phyloP scores from a whole-genome alignment of 2,888 invertebrate species.

The Apoda limacodes region DNA sequence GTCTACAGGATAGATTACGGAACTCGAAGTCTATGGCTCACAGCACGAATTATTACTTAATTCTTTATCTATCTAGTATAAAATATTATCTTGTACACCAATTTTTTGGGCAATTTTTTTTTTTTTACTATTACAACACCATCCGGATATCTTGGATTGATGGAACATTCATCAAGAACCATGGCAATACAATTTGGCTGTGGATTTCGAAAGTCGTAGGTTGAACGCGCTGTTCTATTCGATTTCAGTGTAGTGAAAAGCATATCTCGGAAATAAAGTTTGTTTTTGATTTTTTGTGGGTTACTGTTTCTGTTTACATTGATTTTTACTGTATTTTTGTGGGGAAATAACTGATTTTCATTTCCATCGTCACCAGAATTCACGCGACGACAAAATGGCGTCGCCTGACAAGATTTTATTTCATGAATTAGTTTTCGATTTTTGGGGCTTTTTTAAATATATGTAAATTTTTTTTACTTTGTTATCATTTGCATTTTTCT shows the following conservation, averaged over 20 bases:
- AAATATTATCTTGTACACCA: no score
- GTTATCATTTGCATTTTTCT: no score
- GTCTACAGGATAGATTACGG: no score
- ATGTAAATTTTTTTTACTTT: conserved; percentile 35
- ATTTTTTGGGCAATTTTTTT: no score
- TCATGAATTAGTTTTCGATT: conserved; percentile 58
- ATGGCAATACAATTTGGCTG: conserved; percentile 64
- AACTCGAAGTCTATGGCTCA: no score
- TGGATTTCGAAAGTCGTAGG: conserved; percentile 63
- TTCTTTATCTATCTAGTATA: no score
- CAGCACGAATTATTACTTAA: no score
- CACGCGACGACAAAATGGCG: conserved; percentile 70
- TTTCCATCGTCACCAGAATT: conserved; percentile 66
- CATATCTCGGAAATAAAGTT: conserved; percentile 59
- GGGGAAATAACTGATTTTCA: conserved; percentile 50
- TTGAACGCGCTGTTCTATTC: conserved; percentile 63
- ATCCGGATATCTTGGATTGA: no score
- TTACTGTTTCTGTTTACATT: conserved; percentile 48
- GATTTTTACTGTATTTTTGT: conserved; percentile 43
- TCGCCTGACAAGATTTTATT: conserved; percentile 65
- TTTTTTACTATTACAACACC: no score
- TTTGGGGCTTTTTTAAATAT: conserved; percentile 39
- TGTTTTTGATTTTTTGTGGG: conserved; percentile 58
- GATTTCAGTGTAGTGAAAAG: conserved; percentile 52
- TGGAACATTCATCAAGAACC: no score